A percentile compares a stretch with the other conserved stretches of the same genome.
Conservation (phyloP, 2,113 vertebrate genomes). For the Monarcha castaneiventris region DNA sequence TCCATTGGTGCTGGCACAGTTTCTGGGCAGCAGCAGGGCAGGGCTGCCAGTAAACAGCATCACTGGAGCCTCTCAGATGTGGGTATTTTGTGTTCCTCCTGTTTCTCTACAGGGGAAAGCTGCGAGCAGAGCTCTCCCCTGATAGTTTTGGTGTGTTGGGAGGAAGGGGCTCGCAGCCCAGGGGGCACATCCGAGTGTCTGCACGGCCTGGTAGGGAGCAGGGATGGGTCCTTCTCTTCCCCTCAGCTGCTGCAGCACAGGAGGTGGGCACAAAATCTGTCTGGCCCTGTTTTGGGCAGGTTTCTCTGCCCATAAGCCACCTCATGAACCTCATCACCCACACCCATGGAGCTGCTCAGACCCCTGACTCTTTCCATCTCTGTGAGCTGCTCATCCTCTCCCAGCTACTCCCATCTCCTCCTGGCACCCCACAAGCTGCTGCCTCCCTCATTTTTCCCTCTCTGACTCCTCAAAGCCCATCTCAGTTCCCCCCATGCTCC, state of each 20-base stretch:
- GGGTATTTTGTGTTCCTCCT: not conserved
- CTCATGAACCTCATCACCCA: accelerated
- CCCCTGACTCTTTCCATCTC: not conserved
- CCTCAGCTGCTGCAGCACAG: not conserved
- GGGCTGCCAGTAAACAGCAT: not conserved
- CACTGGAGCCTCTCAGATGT: not conserved
- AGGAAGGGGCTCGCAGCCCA: not conserved
- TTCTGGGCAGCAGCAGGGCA: not conserved
- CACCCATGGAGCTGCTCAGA: not conserved
- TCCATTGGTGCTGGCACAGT: not conserved
- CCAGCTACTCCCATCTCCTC: not conserved
- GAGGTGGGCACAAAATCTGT: not conserved
- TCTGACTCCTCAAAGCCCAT: not conserved
- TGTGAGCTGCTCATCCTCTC: accelerated
- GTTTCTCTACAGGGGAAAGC: not conserved
- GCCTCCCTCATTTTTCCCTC: not conserved
- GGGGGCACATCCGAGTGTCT: accelerated
- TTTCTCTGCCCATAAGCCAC: not conserved
- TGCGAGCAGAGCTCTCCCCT: not conserved
- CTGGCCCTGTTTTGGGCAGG: not conserved
- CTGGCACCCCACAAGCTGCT: not conserved
- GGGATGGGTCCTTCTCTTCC: not conserved
- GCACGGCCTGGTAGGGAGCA: accelerated
- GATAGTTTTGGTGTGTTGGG: not conserved
- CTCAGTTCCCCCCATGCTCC: not conserved